Evolutionary conservation across 2,797 vertebrate species (phyloP).

Genomic region (Furcifer pardalis): DNA sequence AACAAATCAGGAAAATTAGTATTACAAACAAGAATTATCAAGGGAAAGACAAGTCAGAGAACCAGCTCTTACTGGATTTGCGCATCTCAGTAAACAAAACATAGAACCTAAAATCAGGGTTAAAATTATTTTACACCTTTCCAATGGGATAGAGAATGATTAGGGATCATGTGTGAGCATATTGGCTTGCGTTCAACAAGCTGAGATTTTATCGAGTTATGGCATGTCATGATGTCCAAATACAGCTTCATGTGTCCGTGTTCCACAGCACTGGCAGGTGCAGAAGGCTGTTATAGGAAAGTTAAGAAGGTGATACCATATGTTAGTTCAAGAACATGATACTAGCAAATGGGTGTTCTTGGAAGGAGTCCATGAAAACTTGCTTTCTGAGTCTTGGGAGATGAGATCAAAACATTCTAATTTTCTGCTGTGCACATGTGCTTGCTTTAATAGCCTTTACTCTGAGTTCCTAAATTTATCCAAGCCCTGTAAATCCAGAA

Average conservation of each 20-base stretch:
- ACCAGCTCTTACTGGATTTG: no score
- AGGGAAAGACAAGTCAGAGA: no score
- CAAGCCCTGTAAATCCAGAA: not conserved
- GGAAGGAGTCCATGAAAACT: not conserved
- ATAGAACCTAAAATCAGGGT: no score
- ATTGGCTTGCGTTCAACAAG: no score
- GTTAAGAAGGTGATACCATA: no score
- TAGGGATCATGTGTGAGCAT: no score
- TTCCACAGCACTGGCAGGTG: not conserved
- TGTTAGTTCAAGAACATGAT: conserved; percentile 1
- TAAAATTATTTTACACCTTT: no score
- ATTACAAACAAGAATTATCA: no score
- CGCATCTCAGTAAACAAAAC: no score
- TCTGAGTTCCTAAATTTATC: not conserved
- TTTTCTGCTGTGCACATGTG: not conserved
- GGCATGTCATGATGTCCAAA: not conserved
- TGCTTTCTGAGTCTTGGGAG: not conserved
- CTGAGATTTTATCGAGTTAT: no score
- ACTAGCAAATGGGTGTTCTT: not conserved
- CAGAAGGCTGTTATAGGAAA: not conserved
- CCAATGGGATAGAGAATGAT: no score
- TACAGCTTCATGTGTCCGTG: not conserved
- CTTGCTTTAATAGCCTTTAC: not conserved
- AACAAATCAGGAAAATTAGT: no score
- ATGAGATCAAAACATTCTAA: not conserved